Base-by-base conservation (phyloP, 2,113 vertebrate species). In the Chascanopsetta lugubris region DNA sequence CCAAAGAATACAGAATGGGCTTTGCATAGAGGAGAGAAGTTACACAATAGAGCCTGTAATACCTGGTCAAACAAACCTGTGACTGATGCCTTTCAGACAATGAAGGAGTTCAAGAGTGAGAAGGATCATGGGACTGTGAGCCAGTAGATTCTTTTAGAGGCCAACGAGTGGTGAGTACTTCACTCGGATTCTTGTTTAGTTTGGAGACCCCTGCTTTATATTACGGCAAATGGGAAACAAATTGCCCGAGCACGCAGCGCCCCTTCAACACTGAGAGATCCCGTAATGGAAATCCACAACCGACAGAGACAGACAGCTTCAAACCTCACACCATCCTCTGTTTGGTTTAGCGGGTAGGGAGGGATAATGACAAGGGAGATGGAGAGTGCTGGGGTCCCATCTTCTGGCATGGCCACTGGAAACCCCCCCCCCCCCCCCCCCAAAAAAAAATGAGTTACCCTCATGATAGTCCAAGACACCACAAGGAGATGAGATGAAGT, bases 211-310 rank as follows among this genome's bases (percentile, higher is more conserved):
- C 58, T 67, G 70, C 69, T 71, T 62, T 66, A 61, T 67, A 72
- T 89, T 81, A 81, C 38, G 75, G 65, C 68, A 88, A 89, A 91
- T 89, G 65, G 83, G 69, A 84, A 91, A 87, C 86, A 85, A 91
- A 90, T 90, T 88, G 83, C 46, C 77, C 38, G 13, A 84, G 77
- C 80, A 84, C 75, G 77, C 73, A 75, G 56, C 62, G 56, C 62
- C 69, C 45, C 34, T 47, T 68, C 48, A 72, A 77, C n/a, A 84
- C 56, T 61, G n/a, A 77, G 63, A 75, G 64, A 86, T 76, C 83
- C 65, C 69, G 61, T 72, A 51, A 76, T 78, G 79, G 62, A 79
- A 79, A 83, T 70, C 67, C 49, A 64, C 34, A 69, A 55, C n/a
- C 7, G 13, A 67, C 21, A 21, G 17, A 59, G 65, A 57, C 57